A percentile compares a stretch with the other conserved stretches of the same genome.
phyloP scores from a whole-genome alignment of 2,113 vertebrate genomes.

The Pseudopodoces humilis region DNA sequence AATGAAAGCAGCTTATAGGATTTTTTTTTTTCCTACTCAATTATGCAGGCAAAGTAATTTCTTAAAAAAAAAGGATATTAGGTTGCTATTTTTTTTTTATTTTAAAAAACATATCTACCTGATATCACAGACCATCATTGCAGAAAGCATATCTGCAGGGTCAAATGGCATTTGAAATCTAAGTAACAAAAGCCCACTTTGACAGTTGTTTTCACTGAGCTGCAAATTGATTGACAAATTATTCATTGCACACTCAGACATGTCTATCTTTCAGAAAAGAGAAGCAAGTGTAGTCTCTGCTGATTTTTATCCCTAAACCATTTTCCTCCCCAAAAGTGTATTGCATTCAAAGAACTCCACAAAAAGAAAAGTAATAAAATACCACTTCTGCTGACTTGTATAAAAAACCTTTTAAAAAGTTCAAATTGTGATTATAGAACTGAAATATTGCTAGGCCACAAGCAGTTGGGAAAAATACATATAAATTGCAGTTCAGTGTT shows the following conservation, averaged over 20 bases:
- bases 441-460: slow-evolving; percentile 26
- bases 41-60: background rate
- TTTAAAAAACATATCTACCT: background rate
- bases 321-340: background rate
- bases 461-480: slow-evolving; percentile 9
- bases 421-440: slow-evolving; percentile 40
- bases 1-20: background rate
- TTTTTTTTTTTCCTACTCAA: background rate
- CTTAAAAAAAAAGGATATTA: background rate
- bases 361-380: slow-evolving; percentile 20
- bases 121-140: background rate
- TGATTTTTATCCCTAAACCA: slow-evolving; percentile 14
- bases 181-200: background rate
- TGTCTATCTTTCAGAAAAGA: background rate
- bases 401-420: slow-evolving; percentile 2
- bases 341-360: background rate
- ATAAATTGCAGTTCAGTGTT: slow-evolving; percentile 22
- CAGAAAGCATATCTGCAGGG: background rate
- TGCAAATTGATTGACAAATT: background rate
- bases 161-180: background rate
- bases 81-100: background rate
- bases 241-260: background rate
- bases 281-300: background rate
- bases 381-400: background rate
- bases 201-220: background rate